Evolutionary conservation across 2,888 invertebrate genomes (phyloP).

Genomic region (Parascotia fuliginaria): DNA sequence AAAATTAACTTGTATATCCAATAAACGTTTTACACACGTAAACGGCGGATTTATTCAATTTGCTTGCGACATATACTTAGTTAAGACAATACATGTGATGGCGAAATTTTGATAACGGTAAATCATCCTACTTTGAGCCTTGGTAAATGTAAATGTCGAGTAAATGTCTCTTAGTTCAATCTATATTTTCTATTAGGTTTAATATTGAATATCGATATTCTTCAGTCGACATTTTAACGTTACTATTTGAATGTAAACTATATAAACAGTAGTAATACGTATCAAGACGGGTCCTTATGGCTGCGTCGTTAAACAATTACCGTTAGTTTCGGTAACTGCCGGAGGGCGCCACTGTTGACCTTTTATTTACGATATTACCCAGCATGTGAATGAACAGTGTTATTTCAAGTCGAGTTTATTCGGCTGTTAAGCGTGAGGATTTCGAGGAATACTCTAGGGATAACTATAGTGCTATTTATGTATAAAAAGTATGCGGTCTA

Average conservation of each 20-base stretch:
- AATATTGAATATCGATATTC: no score
- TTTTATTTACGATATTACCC: constrained; percentile 44
- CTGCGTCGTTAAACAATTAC: constrained; percentile 51
- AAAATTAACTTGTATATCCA: no score
- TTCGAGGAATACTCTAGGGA: constrained; percentile 4
- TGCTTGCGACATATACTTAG: no score
- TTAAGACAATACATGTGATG: no score
- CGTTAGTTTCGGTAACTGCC: constrained; percentile 47
- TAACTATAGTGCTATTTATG: not conserved
- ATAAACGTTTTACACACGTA: no score
- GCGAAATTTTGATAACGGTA: no score
- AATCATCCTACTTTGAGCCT: no score
- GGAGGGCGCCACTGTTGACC: constrained; percentile 41
- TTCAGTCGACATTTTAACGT: no score
- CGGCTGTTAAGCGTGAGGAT: constrained; percentile 32
- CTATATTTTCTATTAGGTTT: no score
- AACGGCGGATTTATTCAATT: no score
- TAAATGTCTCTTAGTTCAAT: no score
- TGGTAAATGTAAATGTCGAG: no score
- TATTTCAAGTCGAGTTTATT: constrained; percentile 42
- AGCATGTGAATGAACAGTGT: constrained; percentile 43
- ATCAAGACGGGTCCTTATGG: constrained; percentile 40
- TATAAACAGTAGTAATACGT: not conserved
- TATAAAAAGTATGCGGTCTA: not conserved
- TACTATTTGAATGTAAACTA: not conserved